These are phyloP conservation scores for Elymnias hypermnestra DNA, from an alignment of 1,140 invertebrate genomes.

Conservation along the genomic window DNA sequence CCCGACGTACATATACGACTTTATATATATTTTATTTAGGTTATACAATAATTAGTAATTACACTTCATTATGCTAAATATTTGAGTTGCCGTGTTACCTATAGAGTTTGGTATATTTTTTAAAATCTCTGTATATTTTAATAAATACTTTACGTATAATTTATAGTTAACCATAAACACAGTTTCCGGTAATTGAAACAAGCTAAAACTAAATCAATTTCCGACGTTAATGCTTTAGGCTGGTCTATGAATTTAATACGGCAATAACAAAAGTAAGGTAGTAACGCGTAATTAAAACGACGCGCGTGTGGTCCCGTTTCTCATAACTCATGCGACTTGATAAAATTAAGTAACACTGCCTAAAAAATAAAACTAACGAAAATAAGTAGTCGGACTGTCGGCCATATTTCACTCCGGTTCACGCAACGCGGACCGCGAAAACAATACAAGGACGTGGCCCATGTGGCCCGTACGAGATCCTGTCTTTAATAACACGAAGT, in stretches of 20 bases:
- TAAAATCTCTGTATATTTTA: no score
- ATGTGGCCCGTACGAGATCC: constrained; percentile 27
- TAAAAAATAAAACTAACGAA: constrained; percentile 56
- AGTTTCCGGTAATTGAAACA: no score
- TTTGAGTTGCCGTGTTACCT: no score
- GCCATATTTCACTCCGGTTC: constrained; percentile 67
- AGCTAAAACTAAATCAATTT: no score
- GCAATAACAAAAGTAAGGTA: constrained; percentile 2
- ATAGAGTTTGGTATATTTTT: no score
- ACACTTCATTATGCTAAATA: no score
- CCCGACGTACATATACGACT: no score
- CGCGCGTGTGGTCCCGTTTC: constrained; percentile 63
- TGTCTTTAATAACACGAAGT: constrained; percentile 9
- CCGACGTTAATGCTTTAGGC: neutral
- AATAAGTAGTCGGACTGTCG: constrained; percentile 65
- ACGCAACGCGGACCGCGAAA: constrained; percentile 66
- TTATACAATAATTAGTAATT: no score
- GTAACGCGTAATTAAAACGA: constrained; percentile 56
- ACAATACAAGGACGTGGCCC: constrained; percentile 67
- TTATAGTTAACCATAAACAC: no score
- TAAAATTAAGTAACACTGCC: constrained; percentile 71
- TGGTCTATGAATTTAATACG: neutral
- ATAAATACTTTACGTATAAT: no score
- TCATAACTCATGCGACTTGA: constrained; percentile 72
- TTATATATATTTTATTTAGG: no score